Percentiles rank a stretch among this genome's conserved stretches.
Conservation (phyloP, 2,888 invertebrate species). For the Caenorhabditis wallacei region DNA sequence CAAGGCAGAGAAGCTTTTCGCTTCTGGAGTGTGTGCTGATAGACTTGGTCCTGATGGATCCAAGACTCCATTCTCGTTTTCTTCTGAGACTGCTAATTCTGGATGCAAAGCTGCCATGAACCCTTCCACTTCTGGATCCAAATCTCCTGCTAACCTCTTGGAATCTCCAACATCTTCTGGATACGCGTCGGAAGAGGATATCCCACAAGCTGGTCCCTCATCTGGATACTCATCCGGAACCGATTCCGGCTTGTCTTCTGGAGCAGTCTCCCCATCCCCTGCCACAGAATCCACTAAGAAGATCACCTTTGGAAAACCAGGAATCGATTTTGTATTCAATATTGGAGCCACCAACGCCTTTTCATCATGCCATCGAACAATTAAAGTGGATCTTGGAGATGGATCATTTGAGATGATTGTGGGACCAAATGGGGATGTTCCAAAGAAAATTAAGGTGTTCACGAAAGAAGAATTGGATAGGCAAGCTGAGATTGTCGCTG, state of each 20-base stretch:
- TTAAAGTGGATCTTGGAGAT: neutral
- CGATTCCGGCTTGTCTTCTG: neutral
- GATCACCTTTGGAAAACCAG: neutral
- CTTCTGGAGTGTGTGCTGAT: too few species aligned
- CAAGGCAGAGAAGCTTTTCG: too few species aligned
- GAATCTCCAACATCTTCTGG: too few species aligned
- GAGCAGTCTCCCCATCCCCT: neutral
- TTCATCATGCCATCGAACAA: neutral
- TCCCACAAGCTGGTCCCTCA: neutral
- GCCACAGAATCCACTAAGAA: neutral
- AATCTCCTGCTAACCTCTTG: too few species aligned
- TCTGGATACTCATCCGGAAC: neutral
- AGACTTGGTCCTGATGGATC: too few species aligned
- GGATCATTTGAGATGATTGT: neutral
- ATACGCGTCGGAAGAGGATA: too few species aligned
- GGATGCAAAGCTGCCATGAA: too few species aligned
- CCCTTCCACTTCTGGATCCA: too few species aligned
- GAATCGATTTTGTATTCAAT: neutral
- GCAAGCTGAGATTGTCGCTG: neutral
- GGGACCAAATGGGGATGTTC: neutral
- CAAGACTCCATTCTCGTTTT: too few species aligned
- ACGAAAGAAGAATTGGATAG: neutral
- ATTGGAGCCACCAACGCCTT: neutral
- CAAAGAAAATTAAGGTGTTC: neutral
- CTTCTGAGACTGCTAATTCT: too few species aligned